Evolutionary conservation across 2,888 invertebrate species (phyloP).

Genomic region (Dasysyrphus tricinctus): DNA sequence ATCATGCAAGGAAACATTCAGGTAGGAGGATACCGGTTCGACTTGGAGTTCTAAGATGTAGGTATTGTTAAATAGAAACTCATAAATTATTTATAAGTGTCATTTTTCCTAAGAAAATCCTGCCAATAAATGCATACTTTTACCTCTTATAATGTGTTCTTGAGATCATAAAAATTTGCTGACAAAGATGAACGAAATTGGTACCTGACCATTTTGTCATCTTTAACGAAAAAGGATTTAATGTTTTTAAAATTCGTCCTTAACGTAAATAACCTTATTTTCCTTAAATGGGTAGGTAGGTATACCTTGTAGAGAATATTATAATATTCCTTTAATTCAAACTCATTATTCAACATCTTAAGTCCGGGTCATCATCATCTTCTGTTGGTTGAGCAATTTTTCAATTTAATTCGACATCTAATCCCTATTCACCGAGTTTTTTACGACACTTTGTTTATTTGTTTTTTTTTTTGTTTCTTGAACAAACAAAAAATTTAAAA

Average conservation of each 20-base stretch:
- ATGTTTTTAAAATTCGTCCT: too few relatives aligned
- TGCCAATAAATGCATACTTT: background rate
- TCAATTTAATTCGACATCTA: slow-evolving; percentile 70
- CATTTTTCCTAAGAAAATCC: background rate
- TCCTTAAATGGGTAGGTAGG: too few relatives aligned
- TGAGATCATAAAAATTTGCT: too few relatives aligned
- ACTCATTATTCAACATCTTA: slow-evolving; percentile 34
- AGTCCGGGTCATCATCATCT: slow-evolving; percentile 45
- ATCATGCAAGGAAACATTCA: slow-evolving; percentile 1
- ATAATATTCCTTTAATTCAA: background rate
- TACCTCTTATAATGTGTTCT: too few relatives aligned
- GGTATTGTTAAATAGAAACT: background rate
- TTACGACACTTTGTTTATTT: slow-evolving; percentile 1
- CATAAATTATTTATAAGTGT: background rate
- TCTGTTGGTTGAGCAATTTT: slow-evolving; percentile 46
- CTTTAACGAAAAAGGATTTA: too few relatives aligned
- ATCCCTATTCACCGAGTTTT: slow-evolving; percentile 58
- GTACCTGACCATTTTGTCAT: too few relatives aligned
- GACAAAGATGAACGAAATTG: too few relatives aligned
- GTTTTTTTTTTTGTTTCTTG: background rate
- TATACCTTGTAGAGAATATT: too few relatives aligned
- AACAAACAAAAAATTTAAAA: background rate
- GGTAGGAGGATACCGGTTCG: background rate
- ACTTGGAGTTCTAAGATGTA: background rate
- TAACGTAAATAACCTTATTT: too few relatives aligned